Conservation (phyloP, 2,113 vertebrate species). For the Gymnogyps californianus region DNA sequence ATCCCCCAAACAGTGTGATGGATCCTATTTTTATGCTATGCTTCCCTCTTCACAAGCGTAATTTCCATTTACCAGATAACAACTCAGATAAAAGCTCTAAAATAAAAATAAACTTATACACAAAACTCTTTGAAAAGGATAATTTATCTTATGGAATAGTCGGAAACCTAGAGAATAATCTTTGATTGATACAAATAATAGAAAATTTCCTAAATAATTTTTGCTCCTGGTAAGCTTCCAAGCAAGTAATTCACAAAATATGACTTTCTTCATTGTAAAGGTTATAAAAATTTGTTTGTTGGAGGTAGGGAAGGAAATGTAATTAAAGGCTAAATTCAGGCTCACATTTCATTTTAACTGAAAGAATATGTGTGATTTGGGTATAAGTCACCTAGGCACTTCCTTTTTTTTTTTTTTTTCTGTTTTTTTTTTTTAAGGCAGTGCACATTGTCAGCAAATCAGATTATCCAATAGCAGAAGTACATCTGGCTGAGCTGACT, state of each 20-base stretch:
- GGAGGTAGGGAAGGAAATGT: constrained; percentile 78
- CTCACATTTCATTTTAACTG: constrained; percentile 76
- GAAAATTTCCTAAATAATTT: constrained; percentile 69
- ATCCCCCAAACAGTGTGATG: not conserved
- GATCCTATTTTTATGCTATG: constrained; percentile 33
- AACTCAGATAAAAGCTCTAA: constrained; percentile 36
- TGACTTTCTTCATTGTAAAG: constrained; percentile 67
- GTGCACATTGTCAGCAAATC: constrained; percentile 73
- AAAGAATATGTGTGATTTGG: constrained; percentile 79
- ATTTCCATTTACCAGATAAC: constrained; percentile 44
- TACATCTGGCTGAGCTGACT: constrained; percentile 70
- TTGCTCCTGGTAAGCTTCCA: constrained; percentile 64
- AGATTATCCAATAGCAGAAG: constrained; percentile 73
- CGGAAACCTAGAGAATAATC: constrained; percentile 15
- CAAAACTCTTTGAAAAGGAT: not conserved
- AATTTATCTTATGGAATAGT: constrained; percentile 18
- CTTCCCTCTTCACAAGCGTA: constrained; percentile 15
- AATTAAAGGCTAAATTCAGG: constrained; percentile 79
- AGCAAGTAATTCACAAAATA: constrained; percentile 74
- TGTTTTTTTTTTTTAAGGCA: constrained; percentile 47
- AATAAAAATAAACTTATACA: not conserved
- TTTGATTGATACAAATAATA: constrained; percentile 68
- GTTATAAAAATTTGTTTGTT: constrained; percentile 79
- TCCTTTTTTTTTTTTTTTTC: constrained; percentile 45
- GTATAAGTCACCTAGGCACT: constrained; percentile 77